These are phyloP conservation scores for Drosophila dunni DNA, from an alignment of 1,140 invertebrate species.

Conservation along the genomic window DNA sequence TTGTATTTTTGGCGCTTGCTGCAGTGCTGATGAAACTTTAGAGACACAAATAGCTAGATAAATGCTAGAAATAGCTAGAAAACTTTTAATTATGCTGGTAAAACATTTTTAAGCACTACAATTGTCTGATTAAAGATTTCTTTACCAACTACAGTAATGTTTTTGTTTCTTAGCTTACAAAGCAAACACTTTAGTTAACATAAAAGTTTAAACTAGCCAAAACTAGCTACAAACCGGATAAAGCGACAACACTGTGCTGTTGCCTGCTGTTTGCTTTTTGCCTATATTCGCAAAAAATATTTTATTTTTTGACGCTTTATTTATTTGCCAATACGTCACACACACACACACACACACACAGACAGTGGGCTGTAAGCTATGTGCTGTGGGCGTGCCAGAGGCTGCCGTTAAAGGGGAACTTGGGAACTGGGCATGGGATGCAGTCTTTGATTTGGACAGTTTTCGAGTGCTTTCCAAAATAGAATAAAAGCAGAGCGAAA, in stretches of 20 bases:
- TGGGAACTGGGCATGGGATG: conserved; percentile 11
- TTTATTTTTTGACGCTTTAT: conserved; percentile 51
- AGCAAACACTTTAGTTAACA: too few relatives aligned
- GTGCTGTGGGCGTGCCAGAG: conserved; percentile 2
- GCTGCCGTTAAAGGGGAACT: not conserved
- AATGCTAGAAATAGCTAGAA: too few relatives aligned
- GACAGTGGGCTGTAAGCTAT: not conserved
- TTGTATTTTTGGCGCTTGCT: not conserved
- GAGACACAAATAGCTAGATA: too few relatives aligned
- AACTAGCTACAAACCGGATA: too few relatives aligned
- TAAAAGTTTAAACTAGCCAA: too few relatives aligned
- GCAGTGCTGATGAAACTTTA: too few relatives aligned
- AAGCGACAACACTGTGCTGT: too few relatives aligned
- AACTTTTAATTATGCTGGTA: too few relatives aligned
- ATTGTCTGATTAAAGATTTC: too few relatives aligned
- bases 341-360: conserved; percentile 13
- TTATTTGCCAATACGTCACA: conserved; percentile 52
- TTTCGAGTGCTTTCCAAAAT: conserved; percentile 57
- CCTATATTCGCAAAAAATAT: conserved; percentile 32
- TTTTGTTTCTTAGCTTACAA: too few relatives aligned
- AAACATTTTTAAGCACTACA: too few relatives aligned
- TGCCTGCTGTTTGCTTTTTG: conserved; percentile 13
- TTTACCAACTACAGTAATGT: too few relatives aligned
- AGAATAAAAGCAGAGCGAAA: conserved; percentile 10
- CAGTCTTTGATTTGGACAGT: conserved; percentile 60